A percentile compares a stretch with the other conserved stretches of the same genome.
These are phyloP conservation scores for Tiliacea aurago DNA, from an alignment of 2,888 invertebrate genomes.

Conservation along the genomic window DNA sequence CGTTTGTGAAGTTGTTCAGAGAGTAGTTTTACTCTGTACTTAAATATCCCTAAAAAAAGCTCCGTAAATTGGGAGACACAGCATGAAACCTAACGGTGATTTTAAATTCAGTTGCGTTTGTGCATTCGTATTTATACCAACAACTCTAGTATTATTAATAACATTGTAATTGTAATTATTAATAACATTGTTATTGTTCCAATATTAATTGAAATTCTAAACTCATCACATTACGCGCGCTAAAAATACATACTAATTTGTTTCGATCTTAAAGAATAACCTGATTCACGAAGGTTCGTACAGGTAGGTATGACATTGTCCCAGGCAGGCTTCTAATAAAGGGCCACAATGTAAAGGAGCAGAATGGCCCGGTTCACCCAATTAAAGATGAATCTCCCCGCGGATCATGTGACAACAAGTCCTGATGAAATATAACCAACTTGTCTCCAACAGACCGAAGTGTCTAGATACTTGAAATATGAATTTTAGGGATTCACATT, in stretches of 20 bases:
- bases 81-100: too few species aligned
- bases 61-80: too few species aligned
- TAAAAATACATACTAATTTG: conserved; percentile 44
- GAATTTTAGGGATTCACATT: neutral
- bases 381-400: conserved; percentile 88
- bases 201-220: neutral
- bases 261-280: conserved; percentile 43
- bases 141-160: neutral
- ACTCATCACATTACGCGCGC: neutral
- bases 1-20: too few species aligned
- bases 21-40: too few species aligned
- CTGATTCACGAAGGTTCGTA: conserved; percentile 52
- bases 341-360: conserved; percentile 72
- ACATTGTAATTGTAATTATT: neutral
- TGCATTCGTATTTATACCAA: neutral
- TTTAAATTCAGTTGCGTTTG: neutral
- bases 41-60: too few species aligned
- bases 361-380: conserved; percentile 81
- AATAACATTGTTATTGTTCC: neutral
- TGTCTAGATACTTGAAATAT: conserved; percentile 75
- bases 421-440: conserved; percentile 85
- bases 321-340: conserved; percentile 74
- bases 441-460: conserved; percentile 60
- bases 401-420: conserved; percentile 87
- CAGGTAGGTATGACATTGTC: conserved; percentile 69